Evolutionary conservation across 2,113 vertebrate genomes (phyloP).

Genomic region (Brienomyrus brachyistius): DNA sequence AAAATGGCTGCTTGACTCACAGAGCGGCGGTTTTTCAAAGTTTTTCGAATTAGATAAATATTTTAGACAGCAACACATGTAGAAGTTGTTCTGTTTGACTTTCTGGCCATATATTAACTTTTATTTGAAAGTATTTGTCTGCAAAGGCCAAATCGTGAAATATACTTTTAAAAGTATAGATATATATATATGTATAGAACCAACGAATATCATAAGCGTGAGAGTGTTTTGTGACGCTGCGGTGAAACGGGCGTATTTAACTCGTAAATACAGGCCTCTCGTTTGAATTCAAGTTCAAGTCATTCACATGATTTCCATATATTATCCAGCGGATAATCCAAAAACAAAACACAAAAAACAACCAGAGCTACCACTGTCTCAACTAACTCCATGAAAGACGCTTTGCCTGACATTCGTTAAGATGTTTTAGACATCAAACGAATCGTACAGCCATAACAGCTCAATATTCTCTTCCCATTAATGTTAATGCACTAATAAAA

Average conservation of each 20-base stretch:
- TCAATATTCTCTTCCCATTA: constrained; percentile 16
- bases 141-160: background rate
- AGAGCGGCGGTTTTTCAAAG: background rate
- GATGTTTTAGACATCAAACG: constrained; percentile 30
- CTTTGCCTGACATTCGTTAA: background rate
- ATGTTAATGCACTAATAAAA: constrained; percentile 23
- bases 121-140: constrained; percentile 14
- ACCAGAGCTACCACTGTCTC: background rate
- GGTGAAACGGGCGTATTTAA: background rate
- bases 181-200: background rate
- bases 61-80: constrained; percentile 1
- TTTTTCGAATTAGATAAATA: constrained; percentile 11
- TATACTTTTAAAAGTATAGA: background rate
- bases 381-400: background rate
- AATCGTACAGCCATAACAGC: constrained; percentile 1
- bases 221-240: constrained; percentile 9
- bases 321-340: constrained; percentile 6
- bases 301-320: constrained; percentile 19
- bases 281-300: constrained; percentile 20
- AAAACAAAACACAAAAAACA: constrained; percentile 9
- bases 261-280: background rate
- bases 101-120: background rate
- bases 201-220: background rate
- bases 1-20: background rate
- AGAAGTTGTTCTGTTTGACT: background rate